Evolutionary conservation across 2,888 invertebrate species (phyloP), one percentile per base, ranked within the genome.

Genomic region (Epinotia brunnichana): DNA sequence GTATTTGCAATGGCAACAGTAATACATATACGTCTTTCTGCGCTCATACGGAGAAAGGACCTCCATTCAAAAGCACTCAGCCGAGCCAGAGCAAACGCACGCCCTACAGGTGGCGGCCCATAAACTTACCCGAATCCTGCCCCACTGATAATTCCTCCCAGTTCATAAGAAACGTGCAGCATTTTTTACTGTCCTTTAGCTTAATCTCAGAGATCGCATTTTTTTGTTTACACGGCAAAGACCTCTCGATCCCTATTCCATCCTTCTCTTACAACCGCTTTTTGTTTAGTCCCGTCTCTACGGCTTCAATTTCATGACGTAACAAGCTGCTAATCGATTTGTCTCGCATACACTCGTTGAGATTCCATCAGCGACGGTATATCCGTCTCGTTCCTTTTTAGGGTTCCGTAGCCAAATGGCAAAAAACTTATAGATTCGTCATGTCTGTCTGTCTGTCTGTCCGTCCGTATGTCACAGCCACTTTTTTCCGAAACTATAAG

Each of bases 191-290:
- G 62, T 69, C 73, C 69, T 75, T 76, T 74, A 75, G 76, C 75
- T 81, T 86, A 85, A 87, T 87, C 87, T 88, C 81, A 83, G 85
- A 86, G 83, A 88, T 87, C 86, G 83, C 76, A 66, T 74, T 81
- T 85, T 88, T 87, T 88, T 83, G 82, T 87, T 87, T 85, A 84
- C 85, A 84, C 82, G 90, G 83, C 90, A 91, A 88, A 87, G 89
- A 90, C 89, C 90, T 90, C 81, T 77, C 79, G 82, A 79, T 81
- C 82, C 82, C 79, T 81, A 77, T 78, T 76, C 70, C 78, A 70
- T 83, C 84, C 80, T 82, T 81, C 80, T 87, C 83, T 81, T 82
- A 84, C 85, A 80, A 66, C 72, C 81, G 81, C 81, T 81, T 76
- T 76, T 73, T 73, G 64, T 67, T 79, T 87, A 82, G 76, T 76